Evolutionary conservation across 2,797 vertebrate genomes (phyloP).

Genomic region (Macropus fuliginosus): DNA sequence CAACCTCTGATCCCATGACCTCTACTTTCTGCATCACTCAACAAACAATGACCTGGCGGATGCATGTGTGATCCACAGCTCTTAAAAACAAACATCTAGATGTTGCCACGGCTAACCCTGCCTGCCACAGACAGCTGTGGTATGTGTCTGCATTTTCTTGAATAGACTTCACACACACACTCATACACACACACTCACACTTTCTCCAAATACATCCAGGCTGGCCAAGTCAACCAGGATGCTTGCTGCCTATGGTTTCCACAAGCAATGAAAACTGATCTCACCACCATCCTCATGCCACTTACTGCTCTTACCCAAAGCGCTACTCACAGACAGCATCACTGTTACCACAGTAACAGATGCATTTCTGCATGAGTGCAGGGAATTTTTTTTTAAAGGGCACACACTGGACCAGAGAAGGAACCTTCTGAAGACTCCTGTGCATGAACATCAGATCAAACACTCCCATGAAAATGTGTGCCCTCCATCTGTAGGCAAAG

Average conservation of each 20-base stretch:
- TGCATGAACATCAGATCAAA: background rate
- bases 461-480: background rate
- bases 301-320: constrained; percentile 48
- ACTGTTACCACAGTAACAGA: constrained; percentile 64
- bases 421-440: background rate
- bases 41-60: background rate
- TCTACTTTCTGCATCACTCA: background rate
- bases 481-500: background rate
- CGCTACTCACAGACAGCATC: constrained; percentile 59
- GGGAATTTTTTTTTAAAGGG: no score
- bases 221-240: constrained; percentile 28
- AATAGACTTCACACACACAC: background rate
- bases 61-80: background rate
- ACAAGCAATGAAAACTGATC: background rate
- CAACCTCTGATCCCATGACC: background rate
- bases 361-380: background rate
- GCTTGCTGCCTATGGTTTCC: constrained; percentile 27
- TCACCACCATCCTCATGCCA: background rate
- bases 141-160: background rate
- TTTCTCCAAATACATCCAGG: background rate
- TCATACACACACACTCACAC: background rate
- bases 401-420: background rate
- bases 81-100: background rate
- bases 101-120: background rate
- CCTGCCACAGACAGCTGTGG: background rate